Percentiles rank a stretch among this genome's conserved stretches.
These are phyloP conservation scores for Cheirogaleus major DNA, from an alignment of 2,797 vertebrate species.

Conservation along the genomic window DNA sequence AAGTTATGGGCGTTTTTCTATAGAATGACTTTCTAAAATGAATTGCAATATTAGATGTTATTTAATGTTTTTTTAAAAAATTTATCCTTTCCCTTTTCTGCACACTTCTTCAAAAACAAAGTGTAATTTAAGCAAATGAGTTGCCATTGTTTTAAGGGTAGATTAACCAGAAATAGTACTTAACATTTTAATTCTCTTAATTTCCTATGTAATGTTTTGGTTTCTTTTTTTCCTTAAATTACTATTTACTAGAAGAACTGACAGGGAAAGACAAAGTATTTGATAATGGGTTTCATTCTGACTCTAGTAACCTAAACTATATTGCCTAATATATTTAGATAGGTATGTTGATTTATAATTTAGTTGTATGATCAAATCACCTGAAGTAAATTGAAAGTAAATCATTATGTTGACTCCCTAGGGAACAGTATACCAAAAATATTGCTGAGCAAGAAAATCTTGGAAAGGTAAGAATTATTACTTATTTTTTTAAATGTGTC, in stretches of 20 bases:
- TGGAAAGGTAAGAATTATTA: conserved; percentile 93
- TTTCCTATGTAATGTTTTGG: conserved; percentile 36
- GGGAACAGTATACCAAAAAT: conserved; percentile 95
- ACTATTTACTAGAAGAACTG: conserved; percentile 45
- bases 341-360: conserved; percentile 50
- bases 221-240: conserved; percentile 22
- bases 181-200: conserved; percentile 52
- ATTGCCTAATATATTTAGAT: conserved; percentile 22
- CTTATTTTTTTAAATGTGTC: conserved; percentile 37
- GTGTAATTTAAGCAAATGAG: conserved; percentile 41
- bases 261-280: conserved; percentile 4
- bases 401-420: conserved; percentile 81
- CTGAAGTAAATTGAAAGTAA: conserved; percentile 51
- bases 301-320: background rate
- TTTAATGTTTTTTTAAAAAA: background rate
- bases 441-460: conserved; percentile 97
- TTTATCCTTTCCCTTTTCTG: conserved; percentile 13
- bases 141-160: conserved; percentile 56
- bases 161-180: conserved; percentile 49
- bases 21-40: conserved; percentile 24
- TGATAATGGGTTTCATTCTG: conserved; percentile 40
- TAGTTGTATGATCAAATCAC: conserved; percentile 38
- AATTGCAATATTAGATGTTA: conserved; percentile 33
- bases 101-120: conserved; percentile 43
- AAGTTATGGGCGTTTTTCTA: conserved; percentile 3